phyloP scores from a whole-genome alignment of 2,113 vertebrate species.

The Hipposideros armiger region DNA sequence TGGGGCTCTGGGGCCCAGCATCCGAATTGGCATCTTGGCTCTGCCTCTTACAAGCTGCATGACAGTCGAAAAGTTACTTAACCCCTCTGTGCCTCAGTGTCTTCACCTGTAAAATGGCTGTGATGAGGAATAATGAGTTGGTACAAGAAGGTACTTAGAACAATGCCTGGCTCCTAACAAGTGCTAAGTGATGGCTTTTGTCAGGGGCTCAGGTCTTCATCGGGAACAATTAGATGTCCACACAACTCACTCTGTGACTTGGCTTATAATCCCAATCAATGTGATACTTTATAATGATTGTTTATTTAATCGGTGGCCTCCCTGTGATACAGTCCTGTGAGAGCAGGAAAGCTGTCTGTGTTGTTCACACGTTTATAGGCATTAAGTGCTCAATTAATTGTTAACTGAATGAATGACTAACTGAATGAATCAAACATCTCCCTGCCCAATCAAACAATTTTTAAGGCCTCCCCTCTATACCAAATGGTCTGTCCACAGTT shows the following conservation, averaged over 20 bases:
- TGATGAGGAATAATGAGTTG: neutral
- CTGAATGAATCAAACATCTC: neutral
- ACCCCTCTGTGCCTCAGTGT: neutral
- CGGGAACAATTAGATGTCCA: neutral
- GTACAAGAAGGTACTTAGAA: neutral
- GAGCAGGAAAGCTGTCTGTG: neutral
- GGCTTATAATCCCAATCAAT: neutral
- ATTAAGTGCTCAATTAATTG: neutral
- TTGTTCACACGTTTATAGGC: neutral
- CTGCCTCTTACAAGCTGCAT: neutral
- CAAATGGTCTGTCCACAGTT: neutral
- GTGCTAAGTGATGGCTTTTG: neutral
- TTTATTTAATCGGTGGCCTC: neutral
- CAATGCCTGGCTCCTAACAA: neutral
- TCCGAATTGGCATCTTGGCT: neutral
- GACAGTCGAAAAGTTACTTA: neutral
- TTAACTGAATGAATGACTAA: neutral
- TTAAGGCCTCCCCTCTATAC: neutral
- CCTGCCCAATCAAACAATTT: neutral
- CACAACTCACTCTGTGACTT: neutral
- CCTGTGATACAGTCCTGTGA: neutral
- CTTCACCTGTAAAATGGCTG: neutral
- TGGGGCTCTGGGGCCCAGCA: neutral
- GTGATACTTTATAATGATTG: neutral
- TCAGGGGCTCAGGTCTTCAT: neutral